phyloP scores from a whole-genome alignment of 2,113 vertebrate species.

The Morone saxatilis region DNA sequence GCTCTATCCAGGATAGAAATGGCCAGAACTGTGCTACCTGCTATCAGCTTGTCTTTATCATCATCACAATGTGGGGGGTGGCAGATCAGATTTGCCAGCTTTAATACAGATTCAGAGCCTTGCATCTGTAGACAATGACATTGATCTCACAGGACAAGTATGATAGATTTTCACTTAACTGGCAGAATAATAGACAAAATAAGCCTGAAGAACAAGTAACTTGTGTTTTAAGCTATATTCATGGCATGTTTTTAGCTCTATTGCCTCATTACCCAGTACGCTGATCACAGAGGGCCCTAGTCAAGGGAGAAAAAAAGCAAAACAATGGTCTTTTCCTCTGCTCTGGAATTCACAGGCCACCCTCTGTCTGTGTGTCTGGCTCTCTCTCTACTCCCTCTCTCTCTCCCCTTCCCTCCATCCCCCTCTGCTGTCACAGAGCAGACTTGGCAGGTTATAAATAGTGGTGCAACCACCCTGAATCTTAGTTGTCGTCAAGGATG shows the following conservation, averaged over 20 bases:
- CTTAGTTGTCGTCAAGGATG: constrained; percentile 74
- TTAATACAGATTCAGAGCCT: constrained; percentile 1
- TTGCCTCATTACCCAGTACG: constrained; percentile 43
- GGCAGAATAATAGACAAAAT: constrained; percentile 17
- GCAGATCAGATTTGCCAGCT: constrained; percentile 9
- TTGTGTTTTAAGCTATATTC: constrained; percentile 19
- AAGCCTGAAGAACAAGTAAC: constrained; percentile 18
- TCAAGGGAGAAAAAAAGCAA: constrained; percentile 43
- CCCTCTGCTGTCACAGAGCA: constrained; percentile 73
- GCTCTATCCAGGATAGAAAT: constrained; percentile 42
- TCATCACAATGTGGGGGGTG: background rate
- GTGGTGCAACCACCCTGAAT: constrained; percentile 79
- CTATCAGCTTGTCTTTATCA: constrained; percentile 29
- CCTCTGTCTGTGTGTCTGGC: constrained; percentile 51
- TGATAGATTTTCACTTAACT: constrained; percentile 29
- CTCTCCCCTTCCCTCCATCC: constrained; percentile 43
- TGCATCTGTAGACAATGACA: background rate
- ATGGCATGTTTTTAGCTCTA: constrained; percentile 32
- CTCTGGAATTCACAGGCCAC: constrained; percentile 70
- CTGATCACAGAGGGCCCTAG: constrained; percentile 53
- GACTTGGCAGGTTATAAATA: constrained; percentile 81
- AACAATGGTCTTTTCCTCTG: constrained; percentile 69
- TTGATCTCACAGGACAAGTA: constrained; percentile 5
- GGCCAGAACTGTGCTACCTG: constrained; percentile 17
- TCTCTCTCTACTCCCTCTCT: constrained; percentile 11